These are phyloP conservation scores for Proctacanthus coquilletti DNA, from an alignment of 1,140 invertebrate genomes.

Conservation along the genomic window DNA sequence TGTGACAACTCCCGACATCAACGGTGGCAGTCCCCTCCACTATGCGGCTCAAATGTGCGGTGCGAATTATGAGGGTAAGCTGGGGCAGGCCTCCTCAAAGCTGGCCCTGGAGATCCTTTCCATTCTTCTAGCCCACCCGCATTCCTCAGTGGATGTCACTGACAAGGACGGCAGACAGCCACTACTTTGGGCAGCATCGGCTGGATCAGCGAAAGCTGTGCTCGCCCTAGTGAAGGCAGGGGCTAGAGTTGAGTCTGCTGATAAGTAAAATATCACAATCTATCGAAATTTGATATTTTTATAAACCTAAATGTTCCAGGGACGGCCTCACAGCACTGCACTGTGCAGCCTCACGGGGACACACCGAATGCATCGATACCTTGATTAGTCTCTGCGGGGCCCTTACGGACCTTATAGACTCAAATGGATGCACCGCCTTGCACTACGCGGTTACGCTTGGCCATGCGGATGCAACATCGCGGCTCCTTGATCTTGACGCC, in stretches of 20 bases:
- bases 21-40: constrained; percentile 88
- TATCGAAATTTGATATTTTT: not conserved
- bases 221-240: constrained; percentile 73
- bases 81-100: constrained; percentile 19
- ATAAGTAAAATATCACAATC: constrained; percentile 39
- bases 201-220: constrained; percentile 83
- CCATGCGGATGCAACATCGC: constrained; percentile 83
- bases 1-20: constrained; percentile 74
- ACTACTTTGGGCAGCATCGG: constrained; percentile 91
- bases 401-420: constrained; percentile 70
- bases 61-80: constrained; percentile 49
- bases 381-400: constrained; percentile 78
- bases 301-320: constrained; percentile 28
- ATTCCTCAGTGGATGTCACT: constrained; percentile 63
- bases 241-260: constrained; percentile 56
- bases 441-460: constrained; percentile 94
- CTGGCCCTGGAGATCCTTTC: constrained; percentile 67
- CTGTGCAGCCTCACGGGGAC: constrained; percentile 89
- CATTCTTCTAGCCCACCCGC: constrained; percentile 59
- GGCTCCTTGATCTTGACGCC: constrained; percentile 73
- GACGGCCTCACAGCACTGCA: constrained; percentile 80
- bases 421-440: constrained; percentile 84
- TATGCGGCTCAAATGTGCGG: constrained; percentile 95
- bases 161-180: constrained; percentile 89
- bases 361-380: constrained; percentile 81